Conservation (phyloP, 2,888 invertebrate genomes). For the Apomyelois bistriatella region DNA sequence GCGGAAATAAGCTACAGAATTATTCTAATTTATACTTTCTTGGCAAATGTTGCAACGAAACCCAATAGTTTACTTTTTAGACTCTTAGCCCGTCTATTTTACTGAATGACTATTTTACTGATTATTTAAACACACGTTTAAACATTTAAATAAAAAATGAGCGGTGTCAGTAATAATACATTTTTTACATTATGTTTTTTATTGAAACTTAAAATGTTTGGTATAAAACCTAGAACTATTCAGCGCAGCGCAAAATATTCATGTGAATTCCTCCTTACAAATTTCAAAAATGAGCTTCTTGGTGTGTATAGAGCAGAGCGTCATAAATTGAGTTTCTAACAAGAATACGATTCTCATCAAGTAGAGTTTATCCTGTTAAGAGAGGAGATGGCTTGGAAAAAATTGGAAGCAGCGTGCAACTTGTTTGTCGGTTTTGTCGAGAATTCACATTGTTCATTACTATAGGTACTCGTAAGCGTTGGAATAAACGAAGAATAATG, state of each 20-base stretch:
- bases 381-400: slow-evolving; percentile 43
- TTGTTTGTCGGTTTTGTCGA: slow-evolving; percentile 28
- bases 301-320: slow-evolving; percentile 19
- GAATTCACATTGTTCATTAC: slow-evolving; percentile 19
- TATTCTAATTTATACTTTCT: too few species aligned
- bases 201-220: too few species aligned
- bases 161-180: too few species aligned
- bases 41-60: too few species aligned
- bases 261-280: slow-evolving; percentile 11
- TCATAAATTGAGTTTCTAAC: slow-evolving; percentile 23
- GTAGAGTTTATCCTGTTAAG: slow-evolving; percentile 25
- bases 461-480: slow-evolving; percentile 11
- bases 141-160: too few species aligned
- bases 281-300: slow-evolving; percentile 16
- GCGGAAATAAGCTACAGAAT: too few species aligned
- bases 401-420: slow-evolving; percentile 32
- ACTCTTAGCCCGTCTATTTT: too few species aligned
- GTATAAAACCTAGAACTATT: background rate
- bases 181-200: too few species aligned
- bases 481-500: slow-evolving; percentile 11
- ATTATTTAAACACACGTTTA: too few species aligned
- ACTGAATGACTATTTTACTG: too few species aligned
- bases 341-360: slow-evolving; percentile 23
- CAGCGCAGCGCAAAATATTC: background rate
- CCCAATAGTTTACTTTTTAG: too few species aligned